Base-by-base conservation (phyloP, 1,140 invertebrate species). In the Drosophila eugracilis region DNA sequence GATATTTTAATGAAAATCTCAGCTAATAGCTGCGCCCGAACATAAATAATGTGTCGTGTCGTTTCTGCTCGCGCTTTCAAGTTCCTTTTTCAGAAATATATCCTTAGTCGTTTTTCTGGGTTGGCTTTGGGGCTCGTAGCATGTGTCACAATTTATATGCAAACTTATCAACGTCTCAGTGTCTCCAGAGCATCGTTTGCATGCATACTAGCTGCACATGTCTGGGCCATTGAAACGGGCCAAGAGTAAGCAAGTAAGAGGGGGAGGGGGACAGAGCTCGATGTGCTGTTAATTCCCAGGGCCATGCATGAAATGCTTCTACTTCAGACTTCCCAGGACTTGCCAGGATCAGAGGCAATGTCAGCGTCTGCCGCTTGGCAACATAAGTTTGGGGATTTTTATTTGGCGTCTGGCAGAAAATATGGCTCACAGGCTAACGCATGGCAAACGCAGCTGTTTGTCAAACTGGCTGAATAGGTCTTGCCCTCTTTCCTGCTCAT, bases 361-460 rank as follows among this genome's bases (percentile, higher is more conserved):
- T 53, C 65, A 67, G 41, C 71, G 62, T 60, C 66, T 59, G 66
- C 50, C 36, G 71, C 57, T 54, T 50, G 67, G 70, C 58, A 85
- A 80, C 83, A 88, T 86, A 88, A 86, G 83, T 86, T 86, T 86
- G 54, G 83, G 83, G 83, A 86, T 86, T 86, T 81, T 88, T 86
- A 83, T 86, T 86, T 83, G 83, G 78, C 65, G 70, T 85, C 77
- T 81, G 81, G 54, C 73, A 53, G 71, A 75, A 86, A 83, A 86
- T 86, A 86, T 86, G 74, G 83, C 83, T 81, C 52, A 63, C 45
- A 88, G 83, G 83, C 75, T 72, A 86, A 83, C 78, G 79, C 75
- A 86, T 86, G 83, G 75, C 83, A 86, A 83, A 88, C 83, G 75
- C 78, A 88, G 83, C 83, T 86, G 83, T 78, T 86, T 88, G 83